Evolutionary conservation across 2,888 invertebrate species (phyloP).

Genomic region (Troides aeacus): DNA sequence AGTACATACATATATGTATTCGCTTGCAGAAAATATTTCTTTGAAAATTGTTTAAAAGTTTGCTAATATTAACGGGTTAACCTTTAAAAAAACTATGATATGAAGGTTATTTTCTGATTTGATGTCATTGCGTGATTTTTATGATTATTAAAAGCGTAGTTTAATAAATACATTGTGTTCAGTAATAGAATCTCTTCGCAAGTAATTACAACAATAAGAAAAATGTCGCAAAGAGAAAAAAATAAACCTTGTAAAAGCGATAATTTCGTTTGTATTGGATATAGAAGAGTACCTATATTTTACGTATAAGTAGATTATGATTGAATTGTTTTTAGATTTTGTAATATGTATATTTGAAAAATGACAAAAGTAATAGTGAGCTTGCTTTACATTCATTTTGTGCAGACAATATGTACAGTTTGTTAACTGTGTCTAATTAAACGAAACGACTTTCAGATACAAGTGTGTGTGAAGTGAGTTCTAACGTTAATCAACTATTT

Average conservation of each 20-base stretch:
- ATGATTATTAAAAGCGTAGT: too few relatives aligned
- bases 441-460: not conserved
- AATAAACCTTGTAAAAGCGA: not conserved
- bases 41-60: too few relatives aligned
- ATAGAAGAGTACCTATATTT: too few relatives aligned
- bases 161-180: not conserved
- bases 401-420: not conserved
- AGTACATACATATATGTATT: too few relatives aligned
- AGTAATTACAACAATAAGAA: not conserved
- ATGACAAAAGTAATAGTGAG: not conserved
- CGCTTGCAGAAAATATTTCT: too few relatives aligned
- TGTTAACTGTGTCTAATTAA: slow-evolving; percentile 1
- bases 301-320: too few relatives aligned
- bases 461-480: slow-evolving; percentile 1
- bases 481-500: slow-evolving; percentile 2
- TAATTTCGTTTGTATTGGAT: too few relatives aligned
- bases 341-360: not conserved
- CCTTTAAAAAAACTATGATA: too few relatives aligned
- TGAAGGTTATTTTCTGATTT: too few relatives aligned
- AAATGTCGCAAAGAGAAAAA: not conserved
- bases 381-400: not conserved
- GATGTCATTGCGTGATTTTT: too few relatives aligned
- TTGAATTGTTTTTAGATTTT: not conserved
- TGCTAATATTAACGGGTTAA: too few relatives aligned
- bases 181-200: not conserved